Percentiles rank a stretch among this genome's conserved stretches.
These are phyloP conservation scores for Nomada lathburiana DNA, from an alignment of 2,888 invertebrate genomes.

Conservation along the genomic window DNA sequence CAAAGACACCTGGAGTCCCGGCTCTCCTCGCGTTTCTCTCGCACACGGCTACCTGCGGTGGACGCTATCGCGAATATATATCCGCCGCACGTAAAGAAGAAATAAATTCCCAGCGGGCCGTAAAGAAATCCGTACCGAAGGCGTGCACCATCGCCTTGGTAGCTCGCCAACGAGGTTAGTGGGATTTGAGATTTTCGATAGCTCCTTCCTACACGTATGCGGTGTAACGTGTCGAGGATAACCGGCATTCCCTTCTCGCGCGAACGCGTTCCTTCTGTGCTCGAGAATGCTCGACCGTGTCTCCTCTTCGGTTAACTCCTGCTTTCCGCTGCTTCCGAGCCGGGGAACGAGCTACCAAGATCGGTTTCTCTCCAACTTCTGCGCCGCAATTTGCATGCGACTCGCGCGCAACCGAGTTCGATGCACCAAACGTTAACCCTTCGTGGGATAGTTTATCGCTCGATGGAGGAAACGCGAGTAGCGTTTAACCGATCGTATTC, in stretches of 20 bases:
- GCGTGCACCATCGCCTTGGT: slow-evolving; percentile 70
- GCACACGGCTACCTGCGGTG: slow-evolving; percentile 48
- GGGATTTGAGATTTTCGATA: slow-evolving; percentile 82
- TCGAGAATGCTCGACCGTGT: slow-evolving; percentile 17
- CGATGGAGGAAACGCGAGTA: slow-evolving; percentile 26
- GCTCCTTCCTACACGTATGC: slow-evolving; percentile 66
- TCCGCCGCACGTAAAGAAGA: slow-evolving; percentile 74
- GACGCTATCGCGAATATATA: slow-evolving; percentile 66
- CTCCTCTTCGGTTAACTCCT: not conserved
- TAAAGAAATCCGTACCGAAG: slow-evolving; percentile 73
- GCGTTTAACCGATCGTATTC: slow-evolving; percentile 5
- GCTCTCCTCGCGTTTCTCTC: slow-evolving; percentile 39
- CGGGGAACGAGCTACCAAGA: not conserved
- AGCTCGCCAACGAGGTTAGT: slow-evolving; percentile 81
- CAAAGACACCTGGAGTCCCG: slow-evolving; percentile 6
- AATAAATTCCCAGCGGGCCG: slow-evolving; percentile 75
- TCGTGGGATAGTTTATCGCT: slow-evolving; percentile 8
- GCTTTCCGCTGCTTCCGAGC: slow-evolving; percentile 19
- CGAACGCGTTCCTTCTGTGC: slow-evolving; percentile 35
- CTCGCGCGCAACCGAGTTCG: slow-evolving; percentile 36
- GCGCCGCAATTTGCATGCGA: slow-evolving; percentile 34
- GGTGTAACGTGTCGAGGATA: slow-evolving; percentile 46
- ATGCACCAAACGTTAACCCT: slow-evolving; percentile 37
- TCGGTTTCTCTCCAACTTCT: not conserved
- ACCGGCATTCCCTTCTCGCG: slow-evolving; percentile 58